Conservation (phyloP, 2,888 invertebrate genomes). For the Gymnocheta viridis region DNA sequence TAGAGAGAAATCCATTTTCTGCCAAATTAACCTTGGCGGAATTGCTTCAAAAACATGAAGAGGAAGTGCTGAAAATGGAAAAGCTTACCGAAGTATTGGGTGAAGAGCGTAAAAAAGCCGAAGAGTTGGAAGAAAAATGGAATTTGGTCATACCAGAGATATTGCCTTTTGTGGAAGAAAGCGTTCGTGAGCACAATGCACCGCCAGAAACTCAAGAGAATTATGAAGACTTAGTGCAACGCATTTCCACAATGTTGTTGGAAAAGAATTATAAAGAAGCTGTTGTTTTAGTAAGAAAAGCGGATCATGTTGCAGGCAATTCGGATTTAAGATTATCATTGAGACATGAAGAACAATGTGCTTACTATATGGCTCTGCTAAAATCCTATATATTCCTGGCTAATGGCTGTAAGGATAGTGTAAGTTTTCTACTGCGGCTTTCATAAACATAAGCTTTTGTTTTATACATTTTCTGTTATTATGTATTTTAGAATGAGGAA, state of each 20-base stretch:
- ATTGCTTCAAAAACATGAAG: conserved; percentile 85
- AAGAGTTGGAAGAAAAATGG: conserved; percentile 82
- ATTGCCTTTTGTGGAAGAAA: conserved; percentile 77
- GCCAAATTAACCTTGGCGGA: conserved; percentile 84
- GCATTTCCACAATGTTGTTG: conserved; percentile 76
- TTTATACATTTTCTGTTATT: neutral
- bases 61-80: conserved; percentile 80
- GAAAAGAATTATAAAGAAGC: conserved; percentile 80
- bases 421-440: conserved; percentile 71
- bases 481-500: conserved; percentile 82
- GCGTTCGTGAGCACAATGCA: conserved; percentile 74
- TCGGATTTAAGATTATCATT: conserved; percentile 75
- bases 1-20: conserved; percentile 94
- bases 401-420: conserved; percentile 78
- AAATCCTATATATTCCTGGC: conserved; percentile 80
- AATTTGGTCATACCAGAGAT: conserved; percentile 76
- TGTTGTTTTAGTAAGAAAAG: conserved; percentile 77
- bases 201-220: conserved; percentile 75
- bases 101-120: conserved; percentile 83
- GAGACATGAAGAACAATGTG: conserved; percentile 78
- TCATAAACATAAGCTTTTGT: neutral
- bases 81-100: conserved; percentile 83
- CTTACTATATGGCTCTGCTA: conserved; percentile 78
- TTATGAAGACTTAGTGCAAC: conserved; percentile 77
- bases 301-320: conserved; percentile 79